Base-by-base conservation (phyloP, 2,797 vertebrate genomes). In the Mus minutoides region DNA sequence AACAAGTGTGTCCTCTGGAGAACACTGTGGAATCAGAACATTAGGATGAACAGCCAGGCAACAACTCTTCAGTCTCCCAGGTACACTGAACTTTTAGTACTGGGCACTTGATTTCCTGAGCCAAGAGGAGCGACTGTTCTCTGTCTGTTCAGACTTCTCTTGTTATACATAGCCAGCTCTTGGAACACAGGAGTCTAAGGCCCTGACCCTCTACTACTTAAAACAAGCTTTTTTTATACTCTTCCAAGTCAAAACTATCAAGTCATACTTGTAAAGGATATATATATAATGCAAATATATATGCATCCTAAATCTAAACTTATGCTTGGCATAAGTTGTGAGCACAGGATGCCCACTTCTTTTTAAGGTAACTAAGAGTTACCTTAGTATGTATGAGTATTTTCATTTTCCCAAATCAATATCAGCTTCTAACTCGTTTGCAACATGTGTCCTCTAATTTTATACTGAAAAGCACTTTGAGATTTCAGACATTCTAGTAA, bases 391-490 rank as follows among this genome's bases (percentile, higher is more conserved):
- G 79, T 91, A 43, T 73, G 85, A 87, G 29, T 87, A n/a, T 64
- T 86, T 85, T 83, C 82, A 88, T 76, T 94, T 92, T 82, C 43
- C 82, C 49, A 86, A 73, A 80, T 24, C 10, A 34, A 21, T 71
- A 78, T 71, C 71, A 90, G 60, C 22, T 84, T 91, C 62, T 80
- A 94, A 91, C 71, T 84, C n/a, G 54, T 29, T 84, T 83, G 26
- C 56, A 93, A 56, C 19, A 16, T 64, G 31, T 2, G 1, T 52
- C 52, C n/a, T 93, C 56, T 83, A 69, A 26, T 62, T 85, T 82
- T 91, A 90, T 40, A 46, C 16, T 91, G 71, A n/a, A 92, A 90
- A 88, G 19, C 31, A 64, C 43, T 71, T 60, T 67, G 79, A 80
- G 43, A 88, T 80, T 91, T 96, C 24, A 94, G 73, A 78, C 43